Conservation (phyloP, 2,113 vertebrate genomes). For the Semnopithecus entellus region DNA sequence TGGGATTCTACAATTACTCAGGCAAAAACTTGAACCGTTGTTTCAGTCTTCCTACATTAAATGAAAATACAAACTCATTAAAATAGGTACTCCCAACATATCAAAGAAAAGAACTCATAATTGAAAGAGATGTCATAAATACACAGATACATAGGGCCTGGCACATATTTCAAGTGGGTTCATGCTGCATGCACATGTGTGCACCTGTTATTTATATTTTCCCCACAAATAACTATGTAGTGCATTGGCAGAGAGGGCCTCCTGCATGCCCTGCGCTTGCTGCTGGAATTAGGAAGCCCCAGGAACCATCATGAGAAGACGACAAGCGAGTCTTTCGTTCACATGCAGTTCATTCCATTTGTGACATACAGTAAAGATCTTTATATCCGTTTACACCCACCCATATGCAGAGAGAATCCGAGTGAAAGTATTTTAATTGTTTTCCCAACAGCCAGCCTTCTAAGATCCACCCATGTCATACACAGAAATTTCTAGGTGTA, state of each 20-base stretch:
- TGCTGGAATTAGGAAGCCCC: not conserved
- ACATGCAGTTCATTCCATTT: not conserved
- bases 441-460: not conserved
- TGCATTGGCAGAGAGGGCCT: not conserved
- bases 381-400: not conserved
- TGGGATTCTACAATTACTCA: not conserved
- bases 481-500: not conserved
- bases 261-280: not conserved
- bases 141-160: not conserved
- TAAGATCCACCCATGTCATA: not conserved
- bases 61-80: not conserved
- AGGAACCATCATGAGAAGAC: not conserved
- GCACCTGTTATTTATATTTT: not conserved
- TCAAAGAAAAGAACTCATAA: not conserved
- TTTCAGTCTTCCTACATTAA: not conserved
- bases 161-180: not conserved
- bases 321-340: not conserved
- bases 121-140: not conserved
- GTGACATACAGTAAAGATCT: not conserved
- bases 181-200: too few relatives aligned
- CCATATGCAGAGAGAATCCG: not conserved
- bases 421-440: not conserved
- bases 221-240: not conserved
- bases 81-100: not conserved
- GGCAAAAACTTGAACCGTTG: not conserved